Evolutionary conservation across 2,797 vertebrate genomes (phyloP).

Genomic region (Podarcis lilfordi): DNA sequence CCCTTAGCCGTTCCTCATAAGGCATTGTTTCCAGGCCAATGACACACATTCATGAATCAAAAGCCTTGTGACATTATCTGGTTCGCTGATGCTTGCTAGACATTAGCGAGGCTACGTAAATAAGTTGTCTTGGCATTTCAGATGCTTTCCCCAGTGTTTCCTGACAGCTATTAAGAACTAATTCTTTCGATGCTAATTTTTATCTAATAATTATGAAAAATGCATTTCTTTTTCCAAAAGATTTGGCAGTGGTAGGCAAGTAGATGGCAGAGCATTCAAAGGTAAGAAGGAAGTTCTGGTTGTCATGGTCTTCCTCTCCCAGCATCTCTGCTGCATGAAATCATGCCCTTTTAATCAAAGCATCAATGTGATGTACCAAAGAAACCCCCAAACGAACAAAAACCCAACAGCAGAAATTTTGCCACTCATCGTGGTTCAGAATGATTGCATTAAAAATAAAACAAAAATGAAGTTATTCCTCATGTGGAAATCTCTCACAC

Average conservation of each 20-base stretch:
- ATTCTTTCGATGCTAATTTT: constrained; percentile 76
- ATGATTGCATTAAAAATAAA: not conserved
- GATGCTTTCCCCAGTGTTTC: constrained; percentile 50
- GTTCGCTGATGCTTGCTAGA: constrained; percentile 61
- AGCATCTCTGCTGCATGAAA: not conserved
- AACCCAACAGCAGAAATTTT: too few relatives aligned
- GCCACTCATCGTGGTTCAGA: not conserved
- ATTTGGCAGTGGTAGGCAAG: constrained; percentile 51
- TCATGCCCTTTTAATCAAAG: constrained; percentile 10
- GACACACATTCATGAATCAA: constrained; percentile 60
- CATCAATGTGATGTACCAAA: not conserved
- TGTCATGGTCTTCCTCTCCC: constrained; percentile 64
- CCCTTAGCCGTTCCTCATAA: too few relatives aligned
- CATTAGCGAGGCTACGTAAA: constrained; percentile 65
- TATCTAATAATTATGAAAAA: constrained; percentile 68
- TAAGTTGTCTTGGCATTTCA: constrained; percentile 66
- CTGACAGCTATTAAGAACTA: constrained; percentile 73
- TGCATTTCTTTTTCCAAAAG: constrained; percentile 56
- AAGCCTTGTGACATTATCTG: constrained; percentile 67
- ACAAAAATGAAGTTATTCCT: not conserved
- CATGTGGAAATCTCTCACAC: not conserved
- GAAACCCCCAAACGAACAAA: too few relatives aligned
- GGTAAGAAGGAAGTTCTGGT: constrained; percentile 49
- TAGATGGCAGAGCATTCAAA: constrained; percentile 59
- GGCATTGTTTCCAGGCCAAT: constrained; percentile 22